Evolutionary conservation across 2,797 vertebrate genomes (phyloP), one percentile per base, ranked within the genome.

Genomic region (Typhlichthys subterraneus): DNA sequence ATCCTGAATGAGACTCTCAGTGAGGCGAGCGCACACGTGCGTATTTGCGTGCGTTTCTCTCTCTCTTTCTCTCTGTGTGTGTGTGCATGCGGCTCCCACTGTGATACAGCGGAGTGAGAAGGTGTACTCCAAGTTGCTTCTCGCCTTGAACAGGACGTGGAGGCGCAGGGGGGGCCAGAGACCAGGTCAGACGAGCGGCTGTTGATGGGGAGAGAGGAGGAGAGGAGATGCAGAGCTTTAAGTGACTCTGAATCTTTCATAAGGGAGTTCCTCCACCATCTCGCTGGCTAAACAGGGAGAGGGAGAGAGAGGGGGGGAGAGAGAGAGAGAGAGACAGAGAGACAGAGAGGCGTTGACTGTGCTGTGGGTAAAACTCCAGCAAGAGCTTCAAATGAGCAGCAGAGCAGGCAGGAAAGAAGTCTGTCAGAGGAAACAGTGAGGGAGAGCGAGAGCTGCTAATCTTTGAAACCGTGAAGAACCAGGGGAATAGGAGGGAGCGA

Each of bases 1-100:
- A 94, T 95, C 94, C 90, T 96, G 89, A 95, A 95, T 96, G 95
- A 93, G 93, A 88, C 86, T 46, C 85, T 85, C 62, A 80, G 83
- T 79, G 75, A 79, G 79, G 13, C 54, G 12, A 17, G 52, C 17
- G 52, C 3, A 74, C 79, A 74, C 86, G 81, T 75, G 83, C 67
- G 75, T 82, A 75, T 59, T 19, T 76, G 77, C 77, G 63, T 51
- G 67, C 51, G 52, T 3, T 57, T 70, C 82, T 59, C 57, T 49
- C 76, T 76, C 76, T 53, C 17, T 17, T 1, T 17, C 17, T 17
- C 17, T 17, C 1, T 17, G 31, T 54, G 5, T 67, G 76, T 71
- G 73, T n/a, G 68, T 29, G 31, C 52, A 12, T 42, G 29, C 45
- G 19, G 45, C 55, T 56, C 15, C 33, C 10, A 17, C 38, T 11